phyloP scores from a whole-genome alignment of 2,888 invertebrate genomes.

The Rotaria magnacalcarata region DNA sequence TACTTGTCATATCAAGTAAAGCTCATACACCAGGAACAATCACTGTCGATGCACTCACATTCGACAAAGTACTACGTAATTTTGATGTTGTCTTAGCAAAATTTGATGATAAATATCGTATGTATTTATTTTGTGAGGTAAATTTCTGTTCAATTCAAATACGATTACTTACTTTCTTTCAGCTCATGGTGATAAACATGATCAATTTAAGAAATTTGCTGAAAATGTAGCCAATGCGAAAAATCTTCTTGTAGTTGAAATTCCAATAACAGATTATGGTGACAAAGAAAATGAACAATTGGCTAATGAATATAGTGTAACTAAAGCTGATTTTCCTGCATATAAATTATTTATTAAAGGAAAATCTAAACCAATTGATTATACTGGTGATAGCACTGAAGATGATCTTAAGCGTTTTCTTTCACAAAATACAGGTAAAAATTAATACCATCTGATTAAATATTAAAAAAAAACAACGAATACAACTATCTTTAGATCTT shows the following conservation, averaged over 20 bases:
- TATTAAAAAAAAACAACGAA: not conserved
- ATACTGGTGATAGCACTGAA: slow-evolving; percentile 56
- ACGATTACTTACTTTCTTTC: not conserved
- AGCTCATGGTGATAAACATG: slow-evolving; percentile 85
- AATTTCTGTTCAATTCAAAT: not conserved
- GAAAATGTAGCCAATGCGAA: slow-evolving; percentile 68
- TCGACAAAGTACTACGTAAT: slow-evolving; percentile 66
- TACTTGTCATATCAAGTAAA: not conserved
- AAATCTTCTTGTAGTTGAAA: slow-evolving; percentile 76
- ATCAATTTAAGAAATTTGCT: slow-evolving; percentile 76
- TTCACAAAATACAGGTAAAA: slow-evolving; percentile 20
- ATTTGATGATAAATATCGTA: slow-evolving; percentile 81
- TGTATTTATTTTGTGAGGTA: not conserved
- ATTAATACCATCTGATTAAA: not conserved
- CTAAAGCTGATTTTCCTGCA: slow-evolving; percentile 75
- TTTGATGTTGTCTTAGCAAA: slow-evolving; percentile 81
- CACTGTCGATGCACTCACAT: not conserved
- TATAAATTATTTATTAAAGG: slow-evolving; percentile 72
- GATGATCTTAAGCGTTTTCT: not conserved
- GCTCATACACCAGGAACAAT: not conserved
- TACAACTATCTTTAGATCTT: not conserved
- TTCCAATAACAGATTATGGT: slow-evolving; percentile 88
- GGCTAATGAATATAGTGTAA: slow-evolving; percentile 71
- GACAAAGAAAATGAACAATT: slow-evolving; percentile 81
- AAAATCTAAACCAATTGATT: slow-evolving; percentile 66